phyloP scores from a whole-genome alignment of 2,113 vertebrate species.

The Aix galericulata region DNA sequence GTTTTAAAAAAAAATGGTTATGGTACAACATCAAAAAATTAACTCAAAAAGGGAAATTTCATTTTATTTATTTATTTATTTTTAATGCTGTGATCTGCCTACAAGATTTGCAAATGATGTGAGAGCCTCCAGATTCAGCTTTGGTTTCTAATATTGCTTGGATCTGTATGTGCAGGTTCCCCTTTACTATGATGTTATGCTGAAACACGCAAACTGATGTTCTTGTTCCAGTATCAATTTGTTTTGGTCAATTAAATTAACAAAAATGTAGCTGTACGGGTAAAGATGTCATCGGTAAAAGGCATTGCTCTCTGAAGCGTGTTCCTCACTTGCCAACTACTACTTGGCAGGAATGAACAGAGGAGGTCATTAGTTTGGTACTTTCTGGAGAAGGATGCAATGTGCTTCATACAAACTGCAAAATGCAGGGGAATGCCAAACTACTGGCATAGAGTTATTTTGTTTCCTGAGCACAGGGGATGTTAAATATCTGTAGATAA shows the following conservation, averaged over 20 bases:
- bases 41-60: background rate
- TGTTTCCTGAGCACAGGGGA: background rate
- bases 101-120: background rate
- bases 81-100: background rate
- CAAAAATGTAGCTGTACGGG: background rate
- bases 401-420: background rate
- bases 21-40: background rate
- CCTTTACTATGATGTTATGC: background rate
- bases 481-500: background rate
- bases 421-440: background rate
- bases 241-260: background rate
- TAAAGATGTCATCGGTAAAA: background rate
- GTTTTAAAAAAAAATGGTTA: background rate
- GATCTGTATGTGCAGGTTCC: background rate
- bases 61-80: background rate
- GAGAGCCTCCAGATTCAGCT: background rate
- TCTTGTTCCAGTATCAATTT: background rate
- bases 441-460: background rate
- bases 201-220: background rate
- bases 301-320: background rate
- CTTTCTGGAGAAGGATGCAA: background rate
- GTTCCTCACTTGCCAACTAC: background rate
- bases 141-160: background rate
- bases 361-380: slow-evolving; percentile 10
- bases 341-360: slow-evolving; percentile 17